Evolutionary conservation across 1,140 invertebrate genomes (phyloP).

Genomic region (Ceratosolen fusciceps): DNA sequence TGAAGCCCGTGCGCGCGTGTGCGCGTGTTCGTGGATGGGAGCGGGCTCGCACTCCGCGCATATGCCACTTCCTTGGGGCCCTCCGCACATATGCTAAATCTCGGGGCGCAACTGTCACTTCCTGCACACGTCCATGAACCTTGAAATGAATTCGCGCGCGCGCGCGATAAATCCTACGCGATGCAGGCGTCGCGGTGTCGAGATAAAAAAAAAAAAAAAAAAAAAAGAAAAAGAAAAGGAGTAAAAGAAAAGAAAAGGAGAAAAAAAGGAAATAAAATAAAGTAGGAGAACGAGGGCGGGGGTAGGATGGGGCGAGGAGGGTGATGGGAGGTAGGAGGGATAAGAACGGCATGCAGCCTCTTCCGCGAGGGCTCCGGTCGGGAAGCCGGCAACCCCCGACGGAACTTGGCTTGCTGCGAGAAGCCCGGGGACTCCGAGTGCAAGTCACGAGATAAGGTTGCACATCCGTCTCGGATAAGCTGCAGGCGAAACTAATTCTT

Average conservation of each 20-base stretch:
- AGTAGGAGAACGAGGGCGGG: not conserved
- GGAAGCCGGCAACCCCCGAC: too few species aligned
- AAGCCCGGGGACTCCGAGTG: too few species aligned
- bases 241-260: not conserved
- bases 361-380: too few species aligned
- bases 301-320: not conserved
- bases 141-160: conserved; percentile 66
- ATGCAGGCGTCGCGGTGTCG: not conserved
- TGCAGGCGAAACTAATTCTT: conserved; percentile 34
- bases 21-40: conserved; percentile 57
- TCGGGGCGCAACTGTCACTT: conserved; percentile 66
- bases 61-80: conserved; percentile 52
- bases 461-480: not conserved
- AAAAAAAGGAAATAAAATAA: too few species aligned
- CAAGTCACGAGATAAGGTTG: too few species aligned
- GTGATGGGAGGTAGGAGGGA: not conserved
- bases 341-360: too few species aligned
- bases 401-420: too few species aligned
- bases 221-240: not conserved
- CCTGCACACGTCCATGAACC: conserved; percentile 63
- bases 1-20: too few species aligned
- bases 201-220: not conserved
- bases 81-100: conserved; percentile 65
- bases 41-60: conserved; percentile 5
- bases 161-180: not conserved